These are phyloP conservation scores for Cyanoramphus novaezelandiae DNA, from an alignment of 2,113 vertebrate genomes.

Conservation along the genomic window DNA sequence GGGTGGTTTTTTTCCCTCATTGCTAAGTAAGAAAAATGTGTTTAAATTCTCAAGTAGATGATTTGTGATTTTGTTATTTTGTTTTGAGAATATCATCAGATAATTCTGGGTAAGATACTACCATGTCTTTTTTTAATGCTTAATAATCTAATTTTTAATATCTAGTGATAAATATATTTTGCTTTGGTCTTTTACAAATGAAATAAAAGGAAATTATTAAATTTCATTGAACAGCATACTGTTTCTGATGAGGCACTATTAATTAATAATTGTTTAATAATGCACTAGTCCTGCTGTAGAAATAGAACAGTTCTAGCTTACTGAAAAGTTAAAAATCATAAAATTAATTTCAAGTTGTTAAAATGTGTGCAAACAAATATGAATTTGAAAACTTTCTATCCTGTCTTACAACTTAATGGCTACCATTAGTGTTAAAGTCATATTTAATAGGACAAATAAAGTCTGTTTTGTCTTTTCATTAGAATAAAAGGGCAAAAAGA, in stretches of 20 bases:
- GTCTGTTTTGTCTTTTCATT: neutral
- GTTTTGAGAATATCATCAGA: neutral
- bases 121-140: neutral
- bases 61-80: neutral
- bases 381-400: neutral
- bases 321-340: neutral
- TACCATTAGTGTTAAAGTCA: neutral
- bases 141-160: neutral
- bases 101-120: neutral
- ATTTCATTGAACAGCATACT: neutral
- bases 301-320: neutral
- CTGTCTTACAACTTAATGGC: neutral
- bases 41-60: neutral
- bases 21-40: neutral
- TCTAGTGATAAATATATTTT: neutral
- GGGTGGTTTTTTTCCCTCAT: neutral
- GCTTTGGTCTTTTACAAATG: neutral
- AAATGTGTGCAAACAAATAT: neutral
- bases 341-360: neutral
- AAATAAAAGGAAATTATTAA: constrained; percentile 4
- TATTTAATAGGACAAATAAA: neutral
- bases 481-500: neutral
- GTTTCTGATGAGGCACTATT: constrained; percentile 8
- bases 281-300: neutral
- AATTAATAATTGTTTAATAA: constrained; percentile 11